These are phyloP conservation scores for Papilio helenus DNA, from an alignment of 1,140 invertebrate species.

Conservation along the genomic window DNA sequence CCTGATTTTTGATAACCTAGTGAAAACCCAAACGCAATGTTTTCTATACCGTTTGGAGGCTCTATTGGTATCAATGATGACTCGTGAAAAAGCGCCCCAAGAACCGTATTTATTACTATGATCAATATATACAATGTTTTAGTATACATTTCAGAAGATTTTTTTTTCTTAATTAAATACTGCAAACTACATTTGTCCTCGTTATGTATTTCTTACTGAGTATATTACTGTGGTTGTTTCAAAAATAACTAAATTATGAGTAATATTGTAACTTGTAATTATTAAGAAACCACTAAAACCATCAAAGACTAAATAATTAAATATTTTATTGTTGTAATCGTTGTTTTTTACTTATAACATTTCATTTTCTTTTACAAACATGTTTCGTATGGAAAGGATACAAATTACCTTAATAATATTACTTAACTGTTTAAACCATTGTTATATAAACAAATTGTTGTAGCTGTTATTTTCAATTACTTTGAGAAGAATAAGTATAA, in stretches of 20 bases:
- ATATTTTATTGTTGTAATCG: background rate
- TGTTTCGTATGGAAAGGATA: background rate
- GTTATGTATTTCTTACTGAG: background rate
- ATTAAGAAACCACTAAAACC: background rate
- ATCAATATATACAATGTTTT: background rate
- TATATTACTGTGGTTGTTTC: background rate
- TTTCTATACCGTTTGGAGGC: slow-evolving; percentile 9
- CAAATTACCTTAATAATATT: too few species aligned
- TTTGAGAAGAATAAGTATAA: background rate
- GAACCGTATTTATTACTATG: background rate
- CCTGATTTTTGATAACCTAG: slow-evolving; percentile 48
- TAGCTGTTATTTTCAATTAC: too few species aligned
- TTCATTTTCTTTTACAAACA: background rate
- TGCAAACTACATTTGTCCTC: background rate
- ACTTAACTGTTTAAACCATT: too few species aligned
- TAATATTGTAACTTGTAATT: background rate
- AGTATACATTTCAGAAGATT: background rate
- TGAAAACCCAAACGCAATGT: slow-evolving; percentile 53
- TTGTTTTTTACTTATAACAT: background rate
- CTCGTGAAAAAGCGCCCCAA: slow-evolving; percentile 45
- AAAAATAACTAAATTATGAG: slow-evolving; percentile 17
- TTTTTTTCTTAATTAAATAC: background rate
- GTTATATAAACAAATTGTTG: too few species aligned
- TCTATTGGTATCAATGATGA: slow-evolving; percentile 40
- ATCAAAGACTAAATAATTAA: slow-evolving; percentile 2